These are phyloP conservation scores for Phrynocephalus versicolor DNA, from an alignment of 2,113 vertebrate species.

Conservation along the genomic window DNA sequence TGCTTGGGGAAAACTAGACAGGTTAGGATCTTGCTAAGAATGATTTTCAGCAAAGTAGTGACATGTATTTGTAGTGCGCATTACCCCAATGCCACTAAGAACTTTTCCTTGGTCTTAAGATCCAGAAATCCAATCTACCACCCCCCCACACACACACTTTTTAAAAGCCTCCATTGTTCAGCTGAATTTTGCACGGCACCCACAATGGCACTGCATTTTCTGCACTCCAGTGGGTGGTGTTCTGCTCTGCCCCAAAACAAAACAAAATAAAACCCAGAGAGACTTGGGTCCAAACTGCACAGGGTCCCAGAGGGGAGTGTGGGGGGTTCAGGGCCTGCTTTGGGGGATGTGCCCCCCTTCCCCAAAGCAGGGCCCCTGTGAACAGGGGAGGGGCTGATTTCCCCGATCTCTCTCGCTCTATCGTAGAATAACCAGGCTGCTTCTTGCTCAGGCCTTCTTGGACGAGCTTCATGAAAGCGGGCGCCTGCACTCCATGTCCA, in stretches of 20 bases:
- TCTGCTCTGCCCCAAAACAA: neutral
- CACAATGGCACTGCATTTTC: neutral
- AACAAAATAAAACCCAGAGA: no score
- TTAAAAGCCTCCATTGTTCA: neutral
- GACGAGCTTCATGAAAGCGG: conserved; percentile 79
- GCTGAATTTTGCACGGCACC: neutral
- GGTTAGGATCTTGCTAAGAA: neutral
- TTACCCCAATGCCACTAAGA: neutral
- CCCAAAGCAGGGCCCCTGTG: neutral
- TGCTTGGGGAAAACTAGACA: neutral
- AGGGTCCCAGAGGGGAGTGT: neutral
- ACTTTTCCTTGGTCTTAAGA: neutral
- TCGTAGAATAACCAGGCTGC: conserved; percentile 50
- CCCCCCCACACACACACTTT: no score
- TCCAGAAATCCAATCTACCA: no score
- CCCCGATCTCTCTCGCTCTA: conserved; percentile 45
- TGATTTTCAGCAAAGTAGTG: neutral
- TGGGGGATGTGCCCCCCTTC: neutral
- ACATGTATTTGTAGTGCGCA: neutral
- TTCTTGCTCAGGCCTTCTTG: conserved; percentile 72
- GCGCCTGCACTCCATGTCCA: conserved; percentile 79
- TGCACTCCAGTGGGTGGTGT: neutral
- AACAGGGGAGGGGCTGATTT: conserved; percentile 34
- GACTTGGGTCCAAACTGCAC: no score
- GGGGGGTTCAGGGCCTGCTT: neutral